Percentiles rank a stretch among this genome's conserved stretches.
These are phyloP conservation scores for Tipula vernalis DNA, from an alignment of 2,888 invertebrate species.

Conservation along the genomic window DNA sequence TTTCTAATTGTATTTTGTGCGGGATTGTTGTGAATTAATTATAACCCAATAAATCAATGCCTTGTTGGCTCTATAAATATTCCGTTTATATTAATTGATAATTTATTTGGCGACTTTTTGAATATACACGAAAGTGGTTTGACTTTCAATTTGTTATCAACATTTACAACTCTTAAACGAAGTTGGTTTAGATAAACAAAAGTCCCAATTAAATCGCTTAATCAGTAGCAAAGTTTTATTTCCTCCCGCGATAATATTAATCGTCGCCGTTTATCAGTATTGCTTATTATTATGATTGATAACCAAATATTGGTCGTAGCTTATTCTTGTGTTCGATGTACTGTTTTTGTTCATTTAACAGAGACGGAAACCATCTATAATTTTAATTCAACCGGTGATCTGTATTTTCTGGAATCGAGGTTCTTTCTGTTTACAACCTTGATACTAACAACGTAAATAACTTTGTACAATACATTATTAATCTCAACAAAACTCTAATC, in stretches of 20 bases:
- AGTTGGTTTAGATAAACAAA: too few species aligned
- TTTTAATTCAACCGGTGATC: too few species aligned
- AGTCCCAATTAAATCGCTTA: not conserved
- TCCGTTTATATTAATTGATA: not conserved
- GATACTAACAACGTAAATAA: too few species aligned
- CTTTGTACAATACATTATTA: too few species aligned
- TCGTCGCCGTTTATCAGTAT: not conserved
- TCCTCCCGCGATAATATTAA: not conserved
- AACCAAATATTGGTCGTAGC: not conserved
- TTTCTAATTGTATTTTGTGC: not conserved
- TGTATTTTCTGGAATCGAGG: too few species aligned
- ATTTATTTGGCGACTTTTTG: not conserved
- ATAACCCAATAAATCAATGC: not conserved
- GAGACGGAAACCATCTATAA: too few species aligned
- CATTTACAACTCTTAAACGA: too few species aligned
- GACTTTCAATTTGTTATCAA: too few species aligned
- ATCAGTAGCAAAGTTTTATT: not conserved
- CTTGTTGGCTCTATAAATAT: not conserved
- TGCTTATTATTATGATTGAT: not conserved
- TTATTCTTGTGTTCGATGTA: not conserved
- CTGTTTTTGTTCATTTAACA: not conserved
- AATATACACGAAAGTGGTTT: not conserved
- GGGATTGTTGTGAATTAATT: not conserved
- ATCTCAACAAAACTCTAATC: too few species aligned
- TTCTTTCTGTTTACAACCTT: too few species aligned